These are phyloP conservation scores for Neelides folsomi DNA, from an alignment of 2,888 invertebrate genomes.

Conservation along the genomic window DNA sequence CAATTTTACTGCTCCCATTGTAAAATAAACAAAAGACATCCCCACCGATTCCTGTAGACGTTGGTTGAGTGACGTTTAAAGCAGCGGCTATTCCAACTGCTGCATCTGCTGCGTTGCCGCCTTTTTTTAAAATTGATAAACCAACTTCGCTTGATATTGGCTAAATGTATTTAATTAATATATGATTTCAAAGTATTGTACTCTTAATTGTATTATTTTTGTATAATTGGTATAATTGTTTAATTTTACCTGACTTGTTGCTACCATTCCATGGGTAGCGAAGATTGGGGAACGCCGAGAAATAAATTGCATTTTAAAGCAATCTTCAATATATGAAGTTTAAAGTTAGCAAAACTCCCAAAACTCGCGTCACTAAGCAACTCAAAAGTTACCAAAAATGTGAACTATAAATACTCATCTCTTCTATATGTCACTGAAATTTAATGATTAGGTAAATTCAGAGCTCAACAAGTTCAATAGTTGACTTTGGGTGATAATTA, in stretches of 20 bases:
- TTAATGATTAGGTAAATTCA: no score
- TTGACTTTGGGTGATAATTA: no score
- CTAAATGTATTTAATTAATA: conserved; percentile 14
- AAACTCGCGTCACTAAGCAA: no score
- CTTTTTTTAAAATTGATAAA: conserved; percentile 35
- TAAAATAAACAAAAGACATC: conserved; percentile 39
- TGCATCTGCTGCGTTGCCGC: conserved; percentile 41
- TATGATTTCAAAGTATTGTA: neutral
- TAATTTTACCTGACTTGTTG: conserved; percentile 24
- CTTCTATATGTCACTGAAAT: no score
- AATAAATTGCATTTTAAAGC: neutral
- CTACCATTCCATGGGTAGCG: conserved; percentile 26
- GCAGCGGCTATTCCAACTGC: conserved; percentile 39
- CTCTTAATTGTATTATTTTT: neutral
- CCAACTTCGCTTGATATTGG: conserved; percentile 27
- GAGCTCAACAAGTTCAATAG: no score
- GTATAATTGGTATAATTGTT: neutral
- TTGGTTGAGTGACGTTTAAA: conserved; percentile 38
- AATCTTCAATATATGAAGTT: no score
- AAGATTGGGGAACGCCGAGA: conserved; percentile 26
- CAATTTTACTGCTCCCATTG: conserved; percentile 34
- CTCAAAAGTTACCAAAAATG: no score
- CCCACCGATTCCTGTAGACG: conserved; percentile 37
- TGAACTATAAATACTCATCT: no score
- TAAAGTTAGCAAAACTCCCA: no score